These are phyloP conservation scores for Polyergus mexicanus DNA, from an alignment of 1,140 invertebrate genomes.

Conservation along the genomic window DNA sequence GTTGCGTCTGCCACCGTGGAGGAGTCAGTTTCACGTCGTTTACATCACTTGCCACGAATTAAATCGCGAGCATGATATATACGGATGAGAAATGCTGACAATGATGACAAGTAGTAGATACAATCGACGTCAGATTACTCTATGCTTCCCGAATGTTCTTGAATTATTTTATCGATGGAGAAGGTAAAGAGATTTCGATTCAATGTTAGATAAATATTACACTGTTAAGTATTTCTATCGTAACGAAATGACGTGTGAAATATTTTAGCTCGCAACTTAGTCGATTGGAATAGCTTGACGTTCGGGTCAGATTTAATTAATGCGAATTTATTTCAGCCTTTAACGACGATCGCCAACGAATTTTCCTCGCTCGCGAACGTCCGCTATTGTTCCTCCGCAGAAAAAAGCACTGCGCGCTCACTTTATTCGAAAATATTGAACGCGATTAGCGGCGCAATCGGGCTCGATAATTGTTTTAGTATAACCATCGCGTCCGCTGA, in stretches of 20 bases:
- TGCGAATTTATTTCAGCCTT: slow-evolving; percentile 5
- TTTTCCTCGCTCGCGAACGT: background rate
- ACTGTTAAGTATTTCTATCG: background rate
- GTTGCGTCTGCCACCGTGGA: background rate
- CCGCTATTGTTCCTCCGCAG: slow-evolving; percentile 20
- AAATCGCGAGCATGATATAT: background rate
- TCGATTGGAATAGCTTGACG: slow-evolving; percentile 13
- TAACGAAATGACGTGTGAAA: background rate
- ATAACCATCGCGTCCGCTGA: slow-evolving; percentile 31
- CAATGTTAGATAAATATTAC: background rate
- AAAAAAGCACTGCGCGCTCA: background rate
- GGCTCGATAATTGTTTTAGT: slow-evolving; percentile 47
- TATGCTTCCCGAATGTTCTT: background rate
- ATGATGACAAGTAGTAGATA: background rate
- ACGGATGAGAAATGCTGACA: too few relatives aligned
- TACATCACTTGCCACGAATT: slow-evolving; percentile 9
- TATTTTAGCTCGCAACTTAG: background rate
- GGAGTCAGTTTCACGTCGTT: background rate
- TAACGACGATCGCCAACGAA: slow-evolving; percentile 21
- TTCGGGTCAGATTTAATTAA: slow-evolving; percentile 26
- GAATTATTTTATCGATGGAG: background rate
- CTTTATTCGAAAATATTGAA: slow-evolving; percentile 29
- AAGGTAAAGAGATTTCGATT: background rate
- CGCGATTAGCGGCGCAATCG: background rate
- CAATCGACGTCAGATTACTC: background rate